Evolutionary conservation across 2,113 vertebrate species (phyloP).

Genomic region (Corynorhinus townsendii): DNA sequence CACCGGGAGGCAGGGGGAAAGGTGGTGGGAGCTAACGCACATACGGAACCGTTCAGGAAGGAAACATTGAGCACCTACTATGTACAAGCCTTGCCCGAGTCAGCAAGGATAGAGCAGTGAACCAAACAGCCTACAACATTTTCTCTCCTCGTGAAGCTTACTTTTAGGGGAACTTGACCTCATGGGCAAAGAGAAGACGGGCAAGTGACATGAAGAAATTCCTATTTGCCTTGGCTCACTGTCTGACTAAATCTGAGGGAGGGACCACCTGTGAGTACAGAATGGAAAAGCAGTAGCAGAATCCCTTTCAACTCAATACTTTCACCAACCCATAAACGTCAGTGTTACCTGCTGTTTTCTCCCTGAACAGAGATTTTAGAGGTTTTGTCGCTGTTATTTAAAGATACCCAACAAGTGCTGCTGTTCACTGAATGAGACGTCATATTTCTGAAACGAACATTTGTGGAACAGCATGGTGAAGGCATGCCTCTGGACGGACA

Average conservation of each 20-base stretch:
- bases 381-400: neutral
- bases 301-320: neutral
- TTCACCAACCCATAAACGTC: neutral
- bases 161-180: neutral
- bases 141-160: neutral
- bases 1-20: neutral
- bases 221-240: neutral
- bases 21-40: neutral
- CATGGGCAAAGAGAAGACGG: neutral
- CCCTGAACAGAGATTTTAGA: neutral
- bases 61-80: neutral
- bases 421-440: neutral
- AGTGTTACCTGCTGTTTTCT: neutral
- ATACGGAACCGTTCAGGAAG: neutral
- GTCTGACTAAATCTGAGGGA: neutral
- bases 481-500: constrained; percentile 48
- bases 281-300: neutral
- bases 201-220: neutral
- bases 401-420: constrained; percentile 42
- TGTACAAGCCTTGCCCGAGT: too few relatives aligned
- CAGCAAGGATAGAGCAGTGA: neutral
- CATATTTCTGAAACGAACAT: constrained; percentile 41
- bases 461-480: constrained; percentile 56
- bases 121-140: neutral
- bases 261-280: neutral